These are phyloP conservation scores for Lepidurus couesii DNA, from an alignment of 1,140 invertebrate species.

Conservation along the genomic window DNA sequence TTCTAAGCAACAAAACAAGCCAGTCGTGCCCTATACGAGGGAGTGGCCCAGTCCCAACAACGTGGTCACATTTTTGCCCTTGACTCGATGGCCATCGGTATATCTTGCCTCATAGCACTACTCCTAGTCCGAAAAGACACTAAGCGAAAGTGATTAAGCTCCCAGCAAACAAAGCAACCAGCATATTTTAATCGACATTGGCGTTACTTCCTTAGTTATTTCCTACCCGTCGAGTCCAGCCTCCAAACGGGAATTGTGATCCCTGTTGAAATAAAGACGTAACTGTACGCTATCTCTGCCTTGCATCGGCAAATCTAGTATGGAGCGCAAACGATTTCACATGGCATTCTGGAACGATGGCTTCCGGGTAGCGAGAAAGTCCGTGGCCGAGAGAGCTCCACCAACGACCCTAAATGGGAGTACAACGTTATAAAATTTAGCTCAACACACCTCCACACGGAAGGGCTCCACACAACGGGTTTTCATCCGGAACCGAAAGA, in stretches of 20 bases:
- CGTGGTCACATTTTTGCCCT: constrained; percentile 10
- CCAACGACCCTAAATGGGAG: neutral
- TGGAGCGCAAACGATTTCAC: neutral
- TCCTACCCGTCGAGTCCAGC: neutral
- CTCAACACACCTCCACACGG: constrained; percentile 12
- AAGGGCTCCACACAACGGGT: constrained; percentile 12
- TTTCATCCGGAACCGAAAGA: neutral
- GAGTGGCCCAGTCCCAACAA: neutral
- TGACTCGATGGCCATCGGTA: constrained; percentile 9
- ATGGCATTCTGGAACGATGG: neutral
- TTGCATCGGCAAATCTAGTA: neutral
- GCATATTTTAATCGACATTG: neutral
- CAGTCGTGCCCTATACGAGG: neutral
- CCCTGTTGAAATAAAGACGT: neutral
- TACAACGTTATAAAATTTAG: neutral
- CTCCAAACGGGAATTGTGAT: neutral
- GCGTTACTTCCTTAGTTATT: neutral
- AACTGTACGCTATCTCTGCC: neutral
- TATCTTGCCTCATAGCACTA: neutral
- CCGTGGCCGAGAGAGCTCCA: constrained; percentile 1
- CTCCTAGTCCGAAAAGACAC: neutral
- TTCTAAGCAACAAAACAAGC: neutral
- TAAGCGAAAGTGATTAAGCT: neutral
- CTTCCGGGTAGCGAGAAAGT: constrained; percentile 4
- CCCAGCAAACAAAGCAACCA: neutral